These are phyloP conservation scores for Chroicocephalus ridibundus DNA, from an alignment of 2,113 vertebrate genomes.

Conservation along the genomic window DNA sequence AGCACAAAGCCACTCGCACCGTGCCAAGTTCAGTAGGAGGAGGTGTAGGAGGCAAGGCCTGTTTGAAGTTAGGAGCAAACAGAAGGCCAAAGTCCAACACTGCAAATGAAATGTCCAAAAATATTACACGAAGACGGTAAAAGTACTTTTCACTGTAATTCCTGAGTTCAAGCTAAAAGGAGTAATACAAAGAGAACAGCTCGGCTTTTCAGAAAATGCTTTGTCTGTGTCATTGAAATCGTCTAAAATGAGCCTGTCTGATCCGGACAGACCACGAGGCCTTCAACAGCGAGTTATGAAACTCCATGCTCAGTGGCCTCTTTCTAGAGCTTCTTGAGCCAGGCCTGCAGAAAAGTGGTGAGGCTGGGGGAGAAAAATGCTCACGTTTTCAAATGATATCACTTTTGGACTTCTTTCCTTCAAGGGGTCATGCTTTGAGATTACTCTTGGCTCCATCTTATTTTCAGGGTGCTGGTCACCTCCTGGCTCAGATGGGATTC, in stretches of 20 bases:
- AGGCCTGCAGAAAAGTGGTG: neutral
- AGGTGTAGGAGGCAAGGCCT: neutral
- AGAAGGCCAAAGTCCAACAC: neutral
- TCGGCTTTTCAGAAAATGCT: neutral
- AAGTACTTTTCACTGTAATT: constrained; percentile 17
- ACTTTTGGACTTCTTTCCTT: neutral
- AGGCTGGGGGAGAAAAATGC: neutral
- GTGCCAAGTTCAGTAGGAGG: neutral
- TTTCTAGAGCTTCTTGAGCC: neutral
- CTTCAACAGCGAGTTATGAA: neutral
- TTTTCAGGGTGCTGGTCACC: neutral
- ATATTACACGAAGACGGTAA: neutral
- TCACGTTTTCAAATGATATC: neutral
- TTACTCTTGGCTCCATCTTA: neutral
- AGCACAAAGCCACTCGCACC: neutral
- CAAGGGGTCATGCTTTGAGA: neutral
- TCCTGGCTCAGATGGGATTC: neutral
- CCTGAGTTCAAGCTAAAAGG: constrained; percentile 22
- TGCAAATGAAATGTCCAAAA: neutral
- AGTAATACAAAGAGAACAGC: neutral
- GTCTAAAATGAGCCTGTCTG: neutral
- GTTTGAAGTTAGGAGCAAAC: neutral
- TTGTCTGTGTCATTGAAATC: neutral
- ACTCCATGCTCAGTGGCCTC: neutral
- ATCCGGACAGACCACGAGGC: neutral